Evolutionary conservation across 2,113 vertebrate genomes (phyloP), one percentile per base, ranked within the genome.

Genomic region (Nibea albiflora): DNA sequence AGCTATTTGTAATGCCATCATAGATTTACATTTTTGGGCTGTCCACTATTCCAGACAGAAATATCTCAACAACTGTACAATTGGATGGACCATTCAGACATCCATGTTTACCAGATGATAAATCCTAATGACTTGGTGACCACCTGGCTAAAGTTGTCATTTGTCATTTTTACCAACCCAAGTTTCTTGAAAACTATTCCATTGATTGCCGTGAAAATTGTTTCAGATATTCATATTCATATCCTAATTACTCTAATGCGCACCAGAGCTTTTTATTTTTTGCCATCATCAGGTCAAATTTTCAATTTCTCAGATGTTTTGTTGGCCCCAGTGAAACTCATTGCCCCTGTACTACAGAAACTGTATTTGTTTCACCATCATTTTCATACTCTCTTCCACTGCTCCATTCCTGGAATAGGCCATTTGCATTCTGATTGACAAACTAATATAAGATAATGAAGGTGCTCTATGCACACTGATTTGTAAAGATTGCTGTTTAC

Each of bases 341-440:
- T 71, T 66, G 39, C 50, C n/a, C 19, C 60, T 5, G 0, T 28
- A 4, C 8, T 58, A 10, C 54, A 65, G 46, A 50, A 10, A n/a
- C 56, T 15, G 39, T 26, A 61, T 77, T 78, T 70, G 69, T 69
- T 75, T 76, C 58, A 56, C 20, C 44, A 14, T 50, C n/a, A 73
- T 72, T 85, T 70, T 60, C 53, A 39, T 20, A 10, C 24, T 69
- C 10, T 0, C 56, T 75, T 49, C 11, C 47, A 52, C 20, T 74
- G 47, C 70, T 78, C 26, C 47, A 1, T 60, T 62, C 2, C n/a
- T 60, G 67, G 6, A 72, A 79, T 11, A 50, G 65, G 28, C 20
- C 52, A 57, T 76, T 76, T 76, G 56, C 61, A 72, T 73, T 57
- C 50, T 65, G 24, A 76, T 53, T 22, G 73, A 46, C 35, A 71